Percentiles rank a stretch among this genome's conserved stretches.
Conservation (phyloP, 2,888 invertebrate genomes). For the Bombyx huttoni region DNA sequence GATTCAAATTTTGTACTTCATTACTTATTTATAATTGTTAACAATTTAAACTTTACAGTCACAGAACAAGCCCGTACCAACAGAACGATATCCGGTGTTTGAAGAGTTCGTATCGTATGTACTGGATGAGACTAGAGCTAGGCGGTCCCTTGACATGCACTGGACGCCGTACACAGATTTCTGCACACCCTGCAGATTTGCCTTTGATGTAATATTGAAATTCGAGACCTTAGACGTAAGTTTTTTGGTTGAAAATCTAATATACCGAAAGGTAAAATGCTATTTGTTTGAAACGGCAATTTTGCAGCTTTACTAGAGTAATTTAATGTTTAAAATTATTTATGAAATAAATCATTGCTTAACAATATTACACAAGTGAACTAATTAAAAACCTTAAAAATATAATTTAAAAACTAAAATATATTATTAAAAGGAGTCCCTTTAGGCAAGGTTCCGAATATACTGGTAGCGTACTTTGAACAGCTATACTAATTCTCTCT, state of each 20-base stretch:
- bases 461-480: no score
- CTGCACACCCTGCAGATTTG: conserved; percentile 88
- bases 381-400: no score
- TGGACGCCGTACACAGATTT: conserved; percentile 89
- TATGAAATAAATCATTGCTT: no score
- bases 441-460: no score
- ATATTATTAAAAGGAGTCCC: no score
- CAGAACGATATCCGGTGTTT: conserved; percentile 80
- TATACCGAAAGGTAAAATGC: no score
- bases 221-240: conserved; percentile 85
- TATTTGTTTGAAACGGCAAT: no score
- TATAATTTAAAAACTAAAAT: no score
- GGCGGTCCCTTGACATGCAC: conserved; percentile 84
- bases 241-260: conserved; percentile 4
- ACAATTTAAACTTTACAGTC: conserved; percentile 8
- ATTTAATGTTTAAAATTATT: no score
- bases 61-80: conserved; percentile 32
- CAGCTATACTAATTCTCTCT: no score
- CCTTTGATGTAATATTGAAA: conserved; percentile 85
- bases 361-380: no score
- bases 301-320: no score
- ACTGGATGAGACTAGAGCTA: conserved; percentile 77
- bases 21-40: neutral
- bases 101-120: conserved; percentile 86
- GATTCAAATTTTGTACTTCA: conserved; percentile 51